phyloP scores from a whole-genome alignment of 2,888 invertebrate genomes.

The Euzophera pinguis region DNA sequence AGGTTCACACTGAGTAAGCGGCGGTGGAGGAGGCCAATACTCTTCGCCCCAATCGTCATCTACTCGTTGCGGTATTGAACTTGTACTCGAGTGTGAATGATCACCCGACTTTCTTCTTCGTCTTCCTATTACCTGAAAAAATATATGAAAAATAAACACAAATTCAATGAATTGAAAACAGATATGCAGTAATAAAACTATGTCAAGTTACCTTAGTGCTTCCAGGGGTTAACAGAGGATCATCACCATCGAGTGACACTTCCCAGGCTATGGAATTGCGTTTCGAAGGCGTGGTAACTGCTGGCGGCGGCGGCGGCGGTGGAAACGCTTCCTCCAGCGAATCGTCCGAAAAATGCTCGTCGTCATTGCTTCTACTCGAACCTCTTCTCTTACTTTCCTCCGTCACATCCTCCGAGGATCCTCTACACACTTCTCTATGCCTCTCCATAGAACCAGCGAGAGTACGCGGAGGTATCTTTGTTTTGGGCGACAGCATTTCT shows the following conservation, averaged over 20 bases:
- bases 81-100: conserved; percentile 83
- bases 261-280: conserved; percentile 93
- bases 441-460: conserved; percentile 86
- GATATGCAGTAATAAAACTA: not conserved
- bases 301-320: conserved; percentile 82
- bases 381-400: conserved; percentile 55
- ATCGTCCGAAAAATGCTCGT: conserved; percentile 88
- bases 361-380: conserved; percentile 61
- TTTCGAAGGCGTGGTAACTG: conserved; percentile 81
- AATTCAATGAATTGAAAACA: not conserved
- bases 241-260: conserved; percentile 87
- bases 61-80: conserved; percentile 84
- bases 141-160: not conserved
- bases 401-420: conserved; percentile 73
- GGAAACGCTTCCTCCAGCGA: conserved; percentile 88
- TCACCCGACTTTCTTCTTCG: conserved; percentile 78
- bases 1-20: conserved; percentile 82
- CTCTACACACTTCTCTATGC: conserved; percentile 89
- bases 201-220: conserved; percentile 79
- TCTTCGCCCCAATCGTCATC: conserved; percentile 81
- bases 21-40: conserved; percentile 88
- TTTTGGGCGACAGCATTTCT: conserved; percentile 67
- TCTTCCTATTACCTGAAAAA: conserved; percentile 77
- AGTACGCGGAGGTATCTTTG: conserved; percentile 84
- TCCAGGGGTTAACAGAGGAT: conserved; percentile 84